Percentiles rank a stretch among this genome's conserved stretches.
Evolutionary conservation across 1,140 invertebrate genomes (phyloP).

Genomic region (Rhizoglyphus robini): DNA sequence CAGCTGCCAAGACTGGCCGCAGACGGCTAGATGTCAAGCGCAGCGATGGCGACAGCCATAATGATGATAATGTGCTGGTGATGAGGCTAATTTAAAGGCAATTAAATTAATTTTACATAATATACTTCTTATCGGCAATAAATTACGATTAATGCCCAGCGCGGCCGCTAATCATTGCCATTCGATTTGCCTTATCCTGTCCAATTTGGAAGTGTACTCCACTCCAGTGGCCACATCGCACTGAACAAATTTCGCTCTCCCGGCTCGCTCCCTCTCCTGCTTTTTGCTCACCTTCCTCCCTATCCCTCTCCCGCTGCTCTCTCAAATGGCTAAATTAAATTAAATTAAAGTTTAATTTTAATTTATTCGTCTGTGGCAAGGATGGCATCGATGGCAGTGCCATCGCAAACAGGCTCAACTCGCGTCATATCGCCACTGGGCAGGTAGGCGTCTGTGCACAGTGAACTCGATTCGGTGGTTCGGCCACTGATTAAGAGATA

Average conservation of each 20-base stretch:
- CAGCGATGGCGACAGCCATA: conserved; percentile 10
- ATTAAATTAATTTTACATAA: conserved; percentile 16
- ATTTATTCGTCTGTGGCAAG: background rate
- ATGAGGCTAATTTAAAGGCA: conserved; percentile 17
- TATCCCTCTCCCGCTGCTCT: background rate
- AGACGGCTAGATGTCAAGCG: background rate
- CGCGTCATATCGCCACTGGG: background rate
- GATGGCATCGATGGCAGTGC: too few relatives aligned
- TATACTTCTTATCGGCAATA: conserved; percentile 3
- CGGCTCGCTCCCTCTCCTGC: background rate
- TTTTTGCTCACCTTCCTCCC: background rate
- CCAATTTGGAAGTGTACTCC: too few relatives aligned
- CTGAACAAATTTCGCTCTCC: too few relatives aligned
- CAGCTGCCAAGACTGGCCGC: background rate
- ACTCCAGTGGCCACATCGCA: too few relatives aligned
- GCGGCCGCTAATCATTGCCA: background rate
- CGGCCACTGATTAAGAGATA: conserved; percentile 10
- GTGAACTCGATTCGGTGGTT: background rate
- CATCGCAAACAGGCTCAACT: too few relatives aligned
- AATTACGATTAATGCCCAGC: conserved; percentile 10
- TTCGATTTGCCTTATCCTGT: background rate
- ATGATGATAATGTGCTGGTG: conserved; percentile 13
- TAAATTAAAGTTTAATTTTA: conserved; percentile 5
- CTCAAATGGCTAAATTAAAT: background rate
- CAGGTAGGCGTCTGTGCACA: background rate